Evolutionary conservation across 2,797 vertebrate genomes (phyloP).

Genomic region (Rhynchotus rufescens): DNA sequence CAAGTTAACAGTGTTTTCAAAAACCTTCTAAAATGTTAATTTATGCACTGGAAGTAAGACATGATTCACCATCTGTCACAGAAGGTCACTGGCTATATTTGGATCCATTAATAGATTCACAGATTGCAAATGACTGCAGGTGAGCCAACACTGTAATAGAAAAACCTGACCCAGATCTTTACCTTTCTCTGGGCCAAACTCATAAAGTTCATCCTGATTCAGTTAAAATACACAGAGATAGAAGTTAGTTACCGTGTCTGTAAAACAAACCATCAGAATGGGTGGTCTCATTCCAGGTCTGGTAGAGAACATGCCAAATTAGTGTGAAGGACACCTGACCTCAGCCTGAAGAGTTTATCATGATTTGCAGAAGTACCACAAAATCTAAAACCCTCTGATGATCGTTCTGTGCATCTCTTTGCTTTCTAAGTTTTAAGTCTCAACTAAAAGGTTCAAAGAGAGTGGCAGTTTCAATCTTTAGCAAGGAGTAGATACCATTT

Average conservation of each 20-base stretch:
- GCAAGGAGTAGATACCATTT: not conserved
- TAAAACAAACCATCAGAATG: not conserved
- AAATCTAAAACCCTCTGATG: not conserved
- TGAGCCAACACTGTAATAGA: conserved; percentile 1
- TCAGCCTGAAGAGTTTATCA: not conserved
- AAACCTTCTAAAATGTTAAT: conserved; percentile 62
- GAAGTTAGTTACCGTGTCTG: not conserved
- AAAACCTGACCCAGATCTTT: conserved; percentile 29
- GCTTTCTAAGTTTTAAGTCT: not conserved
- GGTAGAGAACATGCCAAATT: not conserved
- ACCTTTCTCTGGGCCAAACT: not conserved
- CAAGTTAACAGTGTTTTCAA: conserved; percentile 47
- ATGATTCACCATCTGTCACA: conserved; percentile 40
- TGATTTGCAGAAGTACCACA: not conserved
- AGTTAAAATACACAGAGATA: not conserved
- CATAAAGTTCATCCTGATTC: not conserved
- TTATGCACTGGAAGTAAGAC: conserved; percentile 57
- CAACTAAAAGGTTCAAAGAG: not conserved
- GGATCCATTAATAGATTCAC: conserved; percentile 48
- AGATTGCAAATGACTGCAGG: conserved; percentile 11
- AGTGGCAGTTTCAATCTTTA: not conserved
- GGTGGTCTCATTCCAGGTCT: not conserved
- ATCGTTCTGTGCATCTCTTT: not conserved
- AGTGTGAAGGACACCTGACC: not conserved
- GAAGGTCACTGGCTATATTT: conserved; percentile 50